Evolutionary conservation across 2,888 invertebrate genomes (phyloP).

Genomic region (Sussaba pulchella): DNA sequence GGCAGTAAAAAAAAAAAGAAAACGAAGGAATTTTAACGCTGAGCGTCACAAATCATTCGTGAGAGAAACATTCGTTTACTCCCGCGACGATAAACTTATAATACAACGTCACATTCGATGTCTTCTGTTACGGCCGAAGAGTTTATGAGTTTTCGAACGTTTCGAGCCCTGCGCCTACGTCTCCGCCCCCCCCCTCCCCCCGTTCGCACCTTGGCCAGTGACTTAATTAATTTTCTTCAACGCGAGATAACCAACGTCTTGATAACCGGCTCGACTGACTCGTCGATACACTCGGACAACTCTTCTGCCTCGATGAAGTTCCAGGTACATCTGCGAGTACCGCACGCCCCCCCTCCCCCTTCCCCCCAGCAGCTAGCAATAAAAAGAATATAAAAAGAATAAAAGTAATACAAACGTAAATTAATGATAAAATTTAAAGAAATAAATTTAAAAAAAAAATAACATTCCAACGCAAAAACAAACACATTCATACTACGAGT

Average conservation of each 20-base stretch:
- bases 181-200: neutral
- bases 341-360: no score
- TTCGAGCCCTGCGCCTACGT: neutral
- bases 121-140: slow-evolving; percentile 55
- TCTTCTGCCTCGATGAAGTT: slow-evolving; percentile 47
- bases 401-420: slow-evolving; percentile 34
- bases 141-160: slow-evolving; percentile 51
- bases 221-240: slow-evolving; percentile 61
- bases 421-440: no score
- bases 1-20: slow-evolving; percentile 58
- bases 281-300: slow-evolving; percentile 40
- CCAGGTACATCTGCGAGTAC: slow-evolving; percentile 68
- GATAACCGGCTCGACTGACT: slow-evolving; percentile 30
- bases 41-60: slow-evolving; percentile 57
- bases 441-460: slow-evolving; percentile 38
- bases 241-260: slow-evolving; percentile 45
- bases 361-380: slow-evolving; percentile 82
- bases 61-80: slow-evolving; percentile 43
- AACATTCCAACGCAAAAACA: slow-evolving; percentile 62
- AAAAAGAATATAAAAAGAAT: slow-evolving; percentile 79
- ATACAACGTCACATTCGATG: slow-evolving; percentile 53
- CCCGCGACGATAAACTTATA: slow-evolving; percentile 8
- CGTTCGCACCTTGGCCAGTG: slow-evolving; percentile 55
- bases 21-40: slow-evolving; percentile 55
- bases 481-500: slow-evolving; percentile 79